Evolutionary conservation across 2,797 vertebrate species (phyloP), one percentile per base, ranked within the genome.

Genomic region (Gymnodraco acuticeps): DNA sequence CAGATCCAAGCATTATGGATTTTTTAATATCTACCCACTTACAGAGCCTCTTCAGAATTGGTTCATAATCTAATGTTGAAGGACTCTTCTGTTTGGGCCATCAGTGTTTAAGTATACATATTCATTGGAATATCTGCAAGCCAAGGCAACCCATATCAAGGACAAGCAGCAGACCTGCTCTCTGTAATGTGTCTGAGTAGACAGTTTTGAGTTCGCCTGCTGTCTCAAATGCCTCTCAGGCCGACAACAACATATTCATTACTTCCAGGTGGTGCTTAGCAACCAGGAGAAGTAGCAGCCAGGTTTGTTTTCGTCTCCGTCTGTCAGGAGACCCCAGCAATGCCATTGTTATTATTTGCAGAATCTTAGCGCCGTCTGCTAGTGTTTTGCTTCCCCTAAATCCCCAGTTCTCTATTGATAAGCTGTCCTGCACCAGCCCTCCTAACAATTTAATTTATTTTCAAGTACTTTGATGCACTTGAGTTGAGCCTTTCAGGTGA

Each of bases 281-380:
- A 92, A 88, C 83, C 83, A 88, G 84, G 82, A 93, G 89, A 92
- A 90, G 87, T 87, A 85, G 70, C 89, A 83, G 84, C 76, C 75
- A 84, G 81, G 79, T 87, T 93, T 84, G 80, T 92, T 93, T 90
- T 87, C 83, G 68, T 88, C 76, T 88, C 93, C 92, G 88, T 95
- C 93, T 95, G 92, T 71, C 76, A 56, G 72, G 78, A 38, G 87
- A 84, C 77, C 77, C 73, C 67, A 75, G 80, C 76, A 83, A 87
- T 79, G 60, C 61, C 38, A 3, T 68, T 91, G 83, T 79, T 75
- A 73, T 88, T 90, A 87, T 91, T 90, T 89, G 77, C 67, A 64
- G 77, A 89, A 80, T 86, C 80, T 87, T 86, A 82, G 67, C 46
- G 8, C 75, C 83, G 73, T 80, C 85, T 88, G 83, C 88, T 84